A percentile compares a stretch with the other conserved stretches of the same genome.
Evolutionary conservation across 1,140 invertebrate species (phyloP).

Genomic region (Laupala kohalensis): DNA sequence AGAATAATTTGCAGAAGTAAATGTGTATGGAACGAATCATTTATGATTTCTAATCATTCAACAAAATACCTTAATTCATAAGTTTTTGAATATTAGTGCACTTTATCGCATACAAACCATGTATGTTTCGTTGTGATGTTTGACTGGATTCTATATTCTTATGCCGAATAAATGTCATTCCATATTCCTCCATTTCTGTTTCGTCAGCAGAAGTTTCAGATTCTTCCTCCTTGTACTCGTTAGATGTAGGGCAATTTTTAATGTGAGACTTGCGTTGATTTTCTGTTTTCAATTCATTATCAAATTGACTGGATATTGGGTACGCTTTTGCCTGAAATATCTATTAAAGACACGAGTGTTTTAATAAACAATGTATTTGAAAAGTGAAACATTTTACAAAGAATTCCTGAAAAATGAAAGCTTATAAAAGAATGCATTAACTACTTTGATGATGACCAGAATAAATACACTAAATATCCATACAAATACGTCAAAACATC

Average conservation of each 20-base stretch:
- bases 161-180: slow-evolving; percentile 31
- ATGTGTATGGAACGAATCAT: too few species aligned
- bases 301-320: slow-evolving; percentile 41
- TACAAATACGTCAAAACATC: too few species aligned
- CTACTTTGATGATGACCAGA: too few species aligned
- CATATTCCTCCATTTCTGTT: slow-evolving; percentile 21
- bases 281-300: slow-evolving; percentile 26
- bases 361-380: slow-evolving; percentile 5
- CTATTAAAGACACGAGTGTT: slow-evolving; percentile 22
- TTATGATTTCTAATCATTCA: background rate
- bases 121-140: background rate
- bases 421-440: too few species aligned
- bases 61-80: too few species aligned
- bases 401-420: background rate
- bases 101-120: background rate
- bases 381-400: too few species aligned
- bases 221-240: slow-evolving; percentile 12
- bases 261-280: slow-evolving; percentile 16
- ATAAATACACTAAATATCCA: too few species aligned
- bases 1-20: too few species aligned
- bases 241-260: background rate
- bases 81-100: background rate
- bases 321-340: slow-evolving; percentile 45
- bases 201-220: slow-evolving; percentile 24
- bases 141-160: slow-evolving; percentile 17